These are phyloP conservation scores for Caenorhabditis remanei DNA, from an alignment of 1,140 invertebrate species.

Conservation along the genomic window DNA sequence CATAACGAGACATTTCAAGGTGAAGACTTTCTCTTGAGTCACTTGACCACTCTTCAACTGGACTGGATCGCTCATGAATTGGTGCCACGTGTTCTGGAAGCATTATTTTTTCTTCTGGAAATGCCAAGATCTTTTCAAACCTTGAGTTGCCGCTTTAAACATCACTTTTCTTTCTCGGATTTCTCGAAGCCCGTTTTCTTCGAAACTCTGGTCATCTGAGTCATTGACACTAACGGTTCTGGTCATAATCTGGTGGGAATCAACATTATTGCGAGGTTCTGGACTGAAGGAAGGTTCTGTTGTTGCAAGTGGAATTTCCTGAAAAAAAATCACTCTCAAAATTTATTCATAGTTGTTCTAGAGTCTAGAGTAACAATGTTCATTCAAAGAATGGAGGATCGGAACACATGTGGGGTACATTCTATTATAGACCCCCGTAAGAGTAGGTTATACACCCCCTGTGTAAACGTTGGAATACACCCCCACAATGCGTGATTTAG, in stretches of 20 bases:
- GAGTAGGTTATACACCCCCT: too few relatives aligned
- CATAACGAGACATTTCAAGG: slow-evolving; percentile 68
- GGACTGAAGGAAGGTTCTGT: slow-evolving; percentile 10
- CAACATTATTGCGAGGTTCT: not conserved
- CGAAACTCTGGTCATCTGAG: slow-evolving; percentile 15
- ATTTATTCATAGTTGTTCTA: not conserved
- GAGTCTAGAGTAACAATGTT: too few relatives aligned
- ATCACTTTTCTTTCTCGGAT: slow-evolving; percentile 24
- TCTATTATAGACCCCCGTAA: too few relatives aligned
- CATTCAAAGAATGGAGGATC: too few relatives aligned
- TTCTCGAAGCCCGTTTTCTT: slow-evolving; percentile 3
- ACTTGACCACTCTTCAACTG: slow-evolving; percentile 63
- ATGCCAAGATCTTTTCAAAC: not conserved
- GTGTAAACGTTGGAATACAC: too few relatives aligned
- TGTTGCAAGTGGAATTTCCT: slow-evolving; percentile 6
- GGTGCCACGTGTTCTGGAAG: slow-evolving; percentile 39
- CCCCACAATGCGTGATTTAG: too few relatives aligned
- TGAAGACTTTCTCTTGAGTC: slow-evolving; percentile 64
- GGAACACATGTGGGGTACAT: too few relatives aligned
- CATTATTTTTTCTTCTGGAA: not conserved
- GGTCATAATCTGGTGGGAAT: slow-evolving; percentile 15
- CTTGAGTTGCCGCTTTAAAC: slow-evolving; percentile 38
- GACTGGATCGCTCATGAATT: slow-evolving; percentile 58
- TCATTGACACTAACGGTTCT: slow-evolving; percentile 32
- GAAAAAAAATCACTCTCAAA: not conserved